A percentile compares a stretch with the other conserved stretches of the same genome.
Conservation (phyloP, 2,888 invertebrate species). For the Caenorhabditis macrosperma region DNA sequence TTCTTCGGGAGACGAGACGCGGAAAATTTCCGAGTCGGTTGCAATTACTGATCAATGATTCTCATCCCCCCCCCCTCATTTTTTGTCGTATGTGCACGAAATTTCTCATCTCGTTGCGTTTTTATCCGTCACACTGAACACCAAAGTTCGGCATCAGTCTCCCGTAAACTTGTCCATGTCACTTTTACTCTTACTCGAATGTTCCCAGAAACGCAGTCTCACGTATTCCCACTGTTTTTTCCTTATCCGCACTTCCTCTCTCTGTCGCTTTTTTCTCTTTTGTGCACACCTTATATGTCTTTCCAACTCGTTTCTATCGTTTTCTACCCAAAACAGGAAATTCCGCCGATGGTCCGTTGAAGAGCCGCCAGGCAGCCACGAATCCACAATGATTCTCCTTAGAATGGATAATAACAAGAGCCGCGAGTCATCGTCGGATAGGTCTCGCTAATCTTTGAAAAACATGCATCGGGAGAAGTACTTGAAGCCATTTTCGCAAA, state of each 20-base stretch:
- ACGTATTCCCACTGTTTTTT: background rate
- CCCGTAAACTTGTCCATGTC: background rate
- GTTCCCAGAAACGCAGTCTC: background rate
- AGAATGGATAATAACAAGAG: constrained; percentile 62
- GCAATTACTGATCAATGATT: background rate
- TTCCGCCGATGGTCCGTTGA: constrained; percentile 47
- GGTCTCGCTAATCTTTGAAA: constrained; percentile 16
- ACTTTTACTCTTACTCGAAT: background rate
- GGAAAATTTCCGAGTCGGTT: background rate
- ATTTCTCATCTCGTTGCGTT: constrained; percentile 3
- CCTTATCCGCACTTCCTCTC: background rate
- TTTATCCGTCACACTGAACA: background rate
- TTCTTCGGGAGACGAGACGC: background rate
- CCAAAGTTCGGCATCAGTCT: constrained; percentile 4
- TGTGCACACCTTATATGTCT: constrained; percentile 18
- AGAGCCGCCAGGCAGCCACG: constrained; percentile 16
- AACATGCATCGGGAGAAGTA: constrained; percentile 1
- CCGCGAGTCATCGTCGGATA: constrained; percentile 58
- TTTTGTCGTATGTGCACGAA: background rate
- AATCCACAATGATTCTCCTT: constrained; percentile 53
- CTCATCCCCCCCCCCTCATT: background rate
- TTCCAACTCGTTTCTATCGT: background rate
- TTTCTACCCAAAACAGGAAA: constrained; percentile 20
- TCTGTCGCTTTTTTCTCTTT: constrained; percentile 6
- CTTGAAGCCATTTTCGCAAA: background rate